A percentile compares a stretch with the other conserved stretches of the same genome.
These are phyloP conservation scores for Peromyscus californicus DNA, from an alignment of 2,113 vertebrate species.

Conservation along the genomic window DNA sequence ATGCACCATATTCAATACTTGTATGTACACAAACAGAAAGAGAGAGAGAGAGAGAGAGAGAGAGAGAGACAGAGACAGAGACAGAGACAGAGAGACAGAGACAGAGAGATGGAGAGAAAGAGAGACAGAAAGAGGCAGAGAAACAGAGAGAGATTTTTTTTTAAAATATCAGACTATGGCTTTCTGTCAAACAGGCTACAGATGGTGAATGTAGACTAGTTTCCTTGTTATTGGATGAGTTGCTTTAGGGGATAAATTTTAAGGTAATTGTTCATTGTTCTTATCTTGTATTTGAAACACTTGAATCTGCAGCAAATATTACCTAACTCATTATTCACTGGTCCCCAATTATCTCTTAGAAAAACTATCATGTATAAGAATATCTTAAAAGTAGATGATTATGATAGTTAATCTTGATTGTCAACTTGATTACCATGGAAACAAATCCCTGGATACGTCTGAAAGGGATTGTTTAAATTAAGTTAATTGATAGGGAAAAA, in stretches of 20 bases:
- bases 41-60: neutral
- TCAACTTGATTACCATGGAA: neutral
- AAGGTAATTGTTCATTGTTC: conserved; percentile 16
- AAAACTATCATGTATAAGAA: conserved; percentile 31
- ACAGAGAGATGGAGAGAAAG: no score
- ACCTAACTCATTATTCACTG: neutral
- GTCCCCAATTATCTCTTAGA: neutral
- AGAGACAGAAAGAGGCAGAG: no score
- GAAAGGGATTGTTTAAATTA: neutral
- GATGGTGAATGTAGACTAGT: neutral
- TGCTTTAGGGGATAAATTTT: neutral
- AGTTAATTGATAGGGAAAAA: neutral
- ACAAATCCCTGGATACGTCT: neutral
- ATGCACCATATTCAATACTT: neutral
- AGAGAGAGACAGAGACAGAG: no score
- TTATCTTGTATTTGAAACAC: conserved; percentile 9
- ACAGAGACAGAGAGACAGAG: no score
- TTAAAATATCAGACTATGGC: neutral
- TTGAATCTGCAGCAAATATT: neutral
- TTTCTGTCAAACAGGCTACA: neutral
- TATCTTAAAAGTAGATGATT: neutral
- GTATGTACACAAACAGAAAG: fast-evolving
- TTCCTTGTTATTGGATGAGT: neutral
- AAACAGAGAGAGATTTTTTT: neutral
- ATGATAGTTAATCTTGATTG: neutral